Evolutionary conservation across 2,888 invertebrate species (phyloP), one percentile per base, ranked within the genome.

Genomic region (Cylloceria caligata): DNA sequence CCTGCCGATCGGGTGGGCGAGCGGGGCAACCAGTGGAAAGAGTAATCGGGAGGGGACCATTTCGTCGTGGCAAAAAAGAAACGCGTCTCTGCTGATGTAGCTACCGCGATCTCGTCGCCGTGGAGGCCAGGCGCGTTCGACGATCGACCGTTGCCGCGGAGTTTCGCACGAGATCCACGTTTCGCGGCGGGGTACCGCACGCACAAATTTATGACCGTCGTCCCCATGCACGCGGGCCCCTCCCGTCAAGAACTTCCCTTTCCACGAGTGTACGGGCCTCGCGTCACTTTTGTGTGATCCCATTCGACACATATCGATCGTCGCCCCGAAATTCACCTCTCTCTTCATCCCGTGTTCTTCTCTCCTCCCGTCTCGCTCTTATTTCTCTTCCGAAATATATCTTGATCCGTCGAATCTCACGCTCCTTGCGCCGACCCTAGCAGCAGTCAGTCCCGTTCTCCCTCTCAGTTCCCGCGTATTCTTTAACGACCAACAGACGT

Each of bases 141-240:
- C 79, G 82, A 82, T 82, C 82, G 82, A 75, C 82, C 82, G 82
- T 75, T 64, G 79, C 75, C 82, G 82, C 74, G 79, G 82, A 82
- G 82, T 82, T 82, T 82, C 82, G 82, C 82, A 82, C 82, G 82
- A 82, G 79, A 79, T 57, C 75, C 82, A 82, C 74, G 79, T 79
- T 82, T 75, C 82, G 49, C 82, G 60, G 52, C 79, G 82, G 82
- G 82, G 75, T 82, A 82, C 82, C 82, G 82, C 82, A 79, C 82
- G 82, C 74, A 82, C 75, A 67, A 82, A 82, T 82, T 82, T 82
- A 82, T 79, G 67, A 71, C 71, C 71, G 36, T 45, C 30, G 57
- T 45, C 65, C 36, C 52, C 45, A 19, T 36, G 30, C 62, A 9
- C 72, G 49, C 34, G 19, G 55, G 36, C 57, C 55, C 65, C 69